These are phyloP conservation scores for Dromococcyx pavoninus DNA, from an alignment of 2,797 vertebrate species.

Conservation along the genomic window DNA sequence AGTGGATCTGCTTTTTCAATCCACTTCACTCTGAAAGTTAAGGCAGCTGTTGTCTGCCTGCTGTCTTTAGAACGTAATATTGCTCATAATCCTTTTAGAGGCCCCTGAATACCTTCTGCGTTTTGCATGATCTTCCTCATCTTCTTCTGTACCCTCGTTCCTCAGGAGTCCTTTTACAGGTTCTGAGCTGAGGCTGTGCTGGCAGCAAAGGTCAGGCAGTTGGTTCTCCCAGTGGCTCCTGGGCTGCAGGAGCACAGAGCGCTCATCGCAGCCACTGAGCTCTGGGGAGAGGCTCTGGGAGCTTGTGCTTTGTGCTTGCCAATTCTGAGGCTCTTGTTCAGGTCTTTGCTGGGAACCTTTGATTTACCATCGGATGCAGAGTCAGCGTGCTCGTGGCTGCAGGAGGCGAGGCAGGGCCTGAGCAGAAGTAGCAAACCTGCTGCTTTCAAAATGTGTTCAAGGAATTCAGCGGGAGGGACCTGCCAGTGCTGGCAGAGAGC, in stretches of 20 bases:
- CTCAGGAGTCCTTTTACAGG: not conserved
- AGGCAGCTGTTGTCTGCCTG: conserved; percentile 70
- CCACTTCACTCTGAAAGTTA: conserved; percentile 57
- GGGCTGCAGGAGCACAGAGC: not conserved
- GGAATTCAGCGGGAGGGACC: not conserved
- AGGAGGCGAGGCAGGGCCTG: not conserved
- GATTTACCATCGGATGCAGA: not conserved
- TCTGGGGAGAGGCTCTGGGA: not conserved
- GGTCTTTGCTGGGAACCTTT: not conserved
- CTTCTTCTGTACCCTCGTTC: not conserved
- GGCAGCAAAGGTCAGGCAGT: not conserved
- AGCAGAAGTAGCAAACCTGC: not conserved
- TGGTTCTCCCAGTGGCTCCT: not conserved
- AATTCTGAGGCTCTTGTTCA: not conserved
- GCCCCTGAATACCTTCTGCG: conserved; percentile 37
- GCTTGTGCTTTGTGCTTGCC: not conserved
- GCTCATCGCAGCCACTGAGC: rapidly evolving
- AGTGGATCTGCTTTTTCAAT: conserved; percentile 55
- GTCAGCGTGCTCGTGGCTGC: not conserved
- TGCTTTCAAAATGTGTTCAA: not conserved
- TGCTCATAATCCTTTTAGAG: conserved; percentile 73
- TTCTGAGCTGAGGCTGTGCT: not conserved
- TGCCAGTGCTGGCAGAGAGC: not conserved
- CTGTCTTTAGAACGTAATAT: conserved; percentile 65
- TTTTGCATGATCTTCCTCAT: conserved; percentile 11